These are phyloP conservation scores for Pao palembangensis DNA, from an alignment of 2,113 vertebrate species.

Conservation along the genomic window DNA sequence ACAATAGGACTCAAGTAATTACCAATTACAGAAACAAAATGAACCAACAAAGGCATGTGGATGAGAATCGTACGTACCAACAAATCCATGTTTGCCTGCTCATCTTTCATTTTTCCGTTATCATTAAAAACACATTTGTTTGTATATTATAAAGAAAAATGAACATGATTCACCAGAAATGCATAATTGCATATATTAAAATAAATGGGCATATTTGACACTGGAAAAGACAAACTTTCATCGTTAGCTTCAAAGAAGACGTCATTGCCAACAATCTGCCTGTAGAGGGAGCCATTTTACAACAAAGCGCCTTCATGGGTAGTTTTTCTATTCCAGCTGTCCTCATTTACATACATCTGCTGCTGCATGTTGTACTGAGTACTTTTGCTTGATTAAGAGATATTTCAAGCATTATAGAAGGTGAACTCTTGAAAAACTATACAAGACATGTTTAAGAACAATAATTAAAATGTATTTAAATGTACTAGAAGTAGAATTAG, in stretches of 20 bases:
- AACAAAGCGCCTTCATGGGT: background rate
- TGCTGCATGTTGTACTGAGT: no score
- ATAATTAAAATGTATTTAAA: no score
- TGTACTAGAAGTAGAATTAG: no score
- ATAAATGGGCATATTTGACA: slow-evolving; percentile 9
- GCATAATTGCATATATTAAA: slow-evolving; percentile 10
- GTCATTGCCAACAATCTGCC: slow-evolving; percentile 4
- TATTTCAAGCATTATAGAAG: no score
- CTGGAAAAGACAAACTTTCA: background rate
- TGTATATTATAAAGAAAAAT: background rate
- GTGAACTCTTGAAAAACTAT: no score
- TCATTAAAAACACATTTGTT: background rate
- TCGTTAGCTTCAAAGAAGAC: background rate
- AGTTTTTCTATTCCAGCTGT: background rate
- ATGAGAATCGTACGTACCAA: background rate
- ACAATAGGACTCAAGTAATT: no score
- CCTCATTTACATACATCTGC: no score
- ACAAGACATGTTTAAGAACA: no score
- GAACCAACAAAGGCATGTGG: no score
- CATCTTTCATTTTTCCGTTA: background rate
- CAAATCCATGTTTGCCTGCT: no score
- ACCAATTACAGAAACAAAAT: no score
- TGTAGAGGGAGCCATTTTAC: slow-evolving; percentile 55
- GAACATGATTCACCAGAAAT: background rate
- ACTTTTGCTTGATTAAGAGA: no score